phyloP scores from a whole-genome alignment of 2,797 vertebrate genomes.

The Uromys caudimaculatus region DNA sequence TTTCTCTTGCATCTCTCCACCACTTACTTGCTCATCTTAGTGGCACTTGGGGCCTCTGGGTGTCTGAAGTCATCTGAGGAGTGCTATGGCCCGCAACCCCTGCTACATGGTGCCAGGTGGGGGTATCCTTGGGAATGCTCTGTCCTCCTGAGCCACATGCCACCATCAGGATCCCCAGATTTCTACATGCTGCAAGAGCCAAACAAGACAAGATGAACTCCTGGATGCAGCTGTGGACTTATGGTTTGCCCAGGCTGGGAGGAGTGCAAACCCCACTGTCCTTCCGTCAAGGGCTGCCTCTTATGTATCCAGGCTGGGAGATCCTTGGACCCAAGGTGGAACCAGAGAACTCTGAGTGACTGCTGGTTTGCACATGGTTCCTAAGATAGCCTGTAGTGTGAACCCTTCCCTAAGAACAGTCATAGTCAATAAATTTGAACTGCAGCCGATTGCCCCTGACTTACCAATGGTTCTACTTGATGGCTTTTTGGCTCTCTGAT shows the following conservation, averaged over 20 bases:
- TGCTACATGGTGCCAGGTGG: not conserved
- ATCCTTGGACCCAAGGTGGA: rapidly evolving
- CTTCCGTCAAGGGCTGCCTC: not conserved
- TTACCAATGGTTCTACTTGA: not conserved
- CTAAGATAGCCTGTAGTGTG: not conserved
- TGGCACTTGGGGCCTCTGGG: not conserved
- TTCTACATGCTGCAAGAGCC: not conserved
- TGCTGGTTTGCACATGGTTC: not conserved
- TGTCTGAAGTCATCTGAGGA: not conserved
- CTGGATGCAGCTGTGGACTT: not conserved
- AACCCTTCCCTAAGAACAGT: not conserved
- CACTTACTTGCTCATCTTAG: not conserved
- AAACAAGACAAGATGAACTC: not conserved
- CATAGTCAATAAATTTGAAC: not conserved
- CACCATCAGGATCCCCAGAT: not conserved
- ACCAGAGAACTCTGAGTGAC: not conserved
- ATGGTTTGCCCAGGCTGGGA: not conserved
- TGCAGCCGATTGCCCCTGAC: not conserved
- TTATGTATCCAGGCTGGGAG: not conserved
- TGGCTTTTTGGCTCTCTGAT: not conserved
- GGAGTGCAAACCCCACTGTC: not conserved
- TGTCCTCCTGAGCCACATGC: not conserved
- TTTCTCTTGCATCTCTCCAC: not conserved
- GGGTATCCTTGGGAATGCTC: not conserved
- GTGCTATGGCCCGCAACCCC: not conserved